Conservation (phyloP, 2,888 invertebrate genomes). For the Adela reaumurella region DNA sequence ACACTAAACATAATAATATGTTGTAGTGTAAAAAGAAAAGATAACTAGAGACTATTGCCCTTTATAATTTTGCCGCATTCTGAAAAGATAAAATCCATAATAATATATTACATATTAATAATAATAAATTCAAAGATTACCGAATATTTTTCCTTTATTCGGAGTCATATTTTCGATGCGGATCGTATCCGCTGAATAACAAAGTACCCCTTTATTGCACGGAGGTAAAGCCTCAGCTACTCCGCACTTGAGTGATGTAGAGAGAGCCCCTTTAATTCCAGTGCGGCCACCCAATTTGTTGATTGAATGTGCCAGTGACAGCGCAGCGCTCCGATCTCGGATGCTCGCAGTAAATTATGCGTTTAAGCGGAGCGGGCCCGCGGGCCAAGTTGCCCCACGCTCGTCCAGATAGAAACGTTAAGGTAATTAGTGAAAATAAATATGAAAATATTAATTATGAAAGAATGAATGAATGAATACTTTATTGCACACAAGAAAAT, state of each 20-base stretch:
- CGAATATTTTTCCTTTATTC: too few species aligned
- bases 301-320: neutral
- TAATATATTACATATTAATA: too few species aligned
- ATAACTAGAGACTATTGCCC: too few species aligned
- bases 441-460: neutral
- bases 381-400: neutral
- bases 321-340: neutral
- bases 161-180: neutral
- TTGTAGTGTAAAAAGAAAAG: too few species aligned
- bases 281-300: neutral
- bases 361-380: neutral
- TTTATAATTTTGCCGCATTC: too few species aligned
- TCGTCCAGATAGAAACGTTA: neutral
- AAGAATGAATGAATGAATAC: too few species aligned
- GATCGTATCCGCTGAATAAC: neutral
- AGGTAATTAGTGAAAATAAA: neutral
- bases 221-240: neutral
- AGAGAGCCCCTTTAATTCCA: neutral
- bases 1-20: too few species aligned
- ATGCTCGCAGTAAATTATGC: neutral
- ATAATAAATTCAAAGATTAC: too few species aligned
- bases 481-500: too few species aligned
- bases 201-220: neutral
- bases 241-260: neutral
- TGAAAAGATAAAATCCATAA: too few species aligned